These are phyloP conservation scores for Apoda limacodes DNA, from an alignment of 2,888 invertebrate genomes.

Conservation along the genomic window DNA sequence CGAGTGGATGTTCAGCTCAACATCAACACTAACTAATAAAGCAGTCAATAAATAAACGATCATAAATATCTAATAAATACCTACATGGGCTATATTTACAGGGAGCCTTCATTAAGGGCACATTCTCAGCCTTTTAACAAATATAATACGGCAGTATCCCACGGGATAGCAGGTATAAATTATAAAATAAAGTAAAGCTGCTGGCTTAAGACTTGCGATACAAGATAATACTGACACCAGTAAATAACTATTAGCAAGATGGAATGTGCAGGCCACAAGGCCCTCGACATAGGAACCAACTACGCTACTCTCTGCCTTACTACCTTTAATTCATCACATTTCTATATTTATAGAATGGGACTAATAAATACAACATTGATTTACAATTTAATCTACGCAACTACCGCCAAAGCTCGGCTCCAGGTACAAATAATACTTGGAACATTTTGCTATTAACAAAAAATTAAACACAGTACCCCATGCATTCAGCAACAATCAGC, in stretches of 20 bases:
- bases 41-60: conserved; percentile 71
- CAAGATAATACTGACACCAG: conserved; percentile 69
- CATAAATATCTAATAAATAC: conserved; percentile 72
- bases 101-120: conserved; percentile 59
- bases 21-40: conserved; percentile 59
- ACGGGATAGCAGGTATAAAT: conserved; percentile 64
- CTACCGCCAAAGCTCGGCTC: too few species aligned
- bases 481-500: neutral
- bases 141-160: conserved; percentile 68
- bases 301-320: conserved; percentile 47
- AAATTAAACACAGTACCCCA: conserved; percentile 47
- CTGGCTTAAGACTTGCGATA: conserved; percentile 65
- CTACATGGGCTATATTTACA: conserved; percentile 69
- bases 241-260: conserved; percentile 57
- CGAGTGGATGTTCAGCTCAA: neutral
- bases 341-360: conserved; percentile 54
- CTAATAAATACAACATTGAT: conserved; percentile 60
- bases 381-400: conserved; percentile 38
- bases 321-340: conserved; percentile 53
- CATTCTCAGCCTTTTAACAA: conserved; percentile 61
- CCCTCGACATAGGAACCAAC: conserved; percentile 48
- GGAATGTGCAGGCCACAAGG: conserved; percentile 56
- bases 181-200: conserved; percentile 66
- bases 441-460: conserved; percentile 48
- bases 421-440: too few species aligned